Evolutionary conservation across 2,888 invertebrate genomes (phyloP), one percentile per base, ranked within the genome.

Genomic region (Ceraclea dissimilis): DNA sequence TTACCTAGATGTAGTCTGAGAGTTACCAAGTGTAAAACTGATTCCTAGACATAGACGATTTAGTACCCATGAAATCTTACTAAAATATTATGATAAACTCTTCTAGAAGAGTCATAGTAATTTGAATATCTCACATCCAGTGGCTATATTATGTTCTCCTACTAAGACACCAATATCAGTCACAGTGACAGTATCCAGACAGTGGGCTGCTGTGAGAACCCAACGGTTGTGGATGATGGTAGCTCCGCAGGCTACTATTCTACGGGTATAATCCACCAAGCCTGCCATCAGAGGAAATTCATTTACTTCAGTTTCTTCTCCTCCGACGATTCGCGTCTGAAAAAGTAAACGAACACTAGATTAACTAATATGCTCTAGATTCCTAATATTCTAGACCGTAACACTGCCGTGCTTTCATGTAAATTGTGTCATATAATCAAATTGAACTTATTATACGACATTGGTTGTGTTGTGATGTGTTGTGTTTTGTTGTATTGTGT

Each of bases 161-260:
- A 79, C 78, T 1, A 81, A 63, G 0, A 78, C 64, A 0, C 65
- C 76, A 0, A 72, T 58, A 5, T 66, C 54, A 1, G 2, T 34
- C 0, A 65, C 51, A 2, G 52, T 21, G 44, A 64, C 65, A n/a
- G 63, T 62, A 0, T 57, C 5, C 2, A 80, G 60, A 63, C 83
- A 83, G 64, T 83, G 83, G 0, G 79, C 82, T 0, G 83, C 83
- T 0, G 82, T 76, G 54, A 83, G 1, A 0, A 77, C 69, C 62
- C 76, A 72, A 1, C 60, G 63, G 0, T 55, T 48, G 1, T 74
- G 68, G 58, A 84, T 78, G 58, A 84, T 79, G 39, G 72, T 71
- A 0, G 66, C 78, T 0, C 83, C 83, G 63, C 84, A 82, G 58
- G 69, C 71, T n/a, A 79, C 65, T 70, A 76, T 64, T 64, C 68